These are phyloP conservation scores for Hirtodrosophila histrioides DNA, from an alignment of 2,888 invertebrate genomes.

Conservation along the genomic window DNA sequence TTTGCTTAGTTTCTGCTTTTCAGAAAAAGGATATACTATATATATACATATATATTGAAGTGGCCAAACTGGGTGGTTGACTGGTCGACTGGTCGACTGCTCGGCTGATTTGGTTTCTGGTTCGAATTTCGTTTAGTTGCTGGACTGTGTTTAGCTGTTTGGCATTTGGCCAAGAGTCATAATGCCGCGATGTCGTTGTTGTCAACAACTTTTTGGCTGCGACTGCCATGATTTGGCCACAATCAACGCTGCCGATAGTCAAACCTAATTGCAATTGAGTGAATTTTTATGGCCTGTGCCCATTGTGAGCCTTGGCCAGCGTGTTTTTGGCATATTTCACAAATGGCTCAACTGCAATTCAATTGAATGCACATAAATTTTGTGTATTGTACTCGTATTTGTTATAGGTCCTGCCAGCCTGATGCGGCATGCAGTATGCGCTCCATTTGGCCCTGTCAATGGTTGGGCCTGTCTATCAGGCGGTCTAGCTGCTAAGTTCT, in stretches of 20 bases:
- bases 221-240: conserved; percentile 27
- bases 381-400: conserved; percentile 22
- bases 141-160: conserved; percentile 45
- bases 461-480: conserved; percentile 24
- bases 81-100: conserved; percentile 46
- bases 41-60: conserved; percentile 3
- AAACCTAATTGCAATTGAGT: conserved; percentile 69
- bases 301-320: conserved; percentile 39
- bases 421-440: conserved; percentile 10
- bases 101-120: conserved; percentile 48
- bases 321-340: conserved; percentile 68
- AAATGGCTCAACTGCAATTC: conserved; percentile 59
- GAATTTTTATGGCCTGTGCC: conserved; percentile 64
- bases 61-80: conserved; percentile 38
- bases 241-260: conserved; percentile 58
- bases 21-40: background rate
- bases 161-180: conserved; percentile 64
- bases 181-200: conserved; percentile 64
- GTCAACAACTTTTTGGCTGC: conserved; percentile 40
- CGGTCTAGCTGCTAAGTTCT: conserved; percentile 38
- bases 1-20: conserved; percentile 19
- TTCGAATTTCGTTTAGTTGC: conserved; percentile 34
- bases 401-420: background rate
- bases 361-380: conserved; percentile 71
- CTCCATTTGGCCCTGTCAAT: conserved; percentile 28